Base-by-base conservation (phyloP, 2,888 invertebrate species). In the Callyntrura sp. region DNA sequence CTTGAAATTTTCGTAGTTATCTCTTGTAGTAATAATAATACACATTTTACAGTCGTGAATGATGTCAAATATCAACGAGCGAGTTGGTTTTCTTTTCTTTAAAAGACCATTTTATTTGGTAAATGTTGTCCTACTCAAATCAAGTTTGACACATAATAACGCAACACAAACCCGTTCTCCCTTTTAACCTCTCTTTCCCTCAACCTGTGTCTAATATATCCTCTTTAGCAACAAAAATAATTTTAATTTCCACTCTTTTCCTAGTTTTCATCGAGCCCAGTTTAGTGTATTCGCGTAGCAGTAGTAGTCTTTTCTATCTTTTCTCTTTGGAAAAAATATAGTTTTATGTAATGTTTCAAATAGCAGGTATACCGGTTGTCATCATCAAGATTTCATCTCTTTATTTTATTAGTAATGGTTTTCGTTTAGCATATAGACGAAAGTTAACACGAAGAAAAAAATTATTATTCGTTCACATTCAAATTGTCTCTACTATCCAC, bases 351-450 rank as follows among this genome's bases (percentile, higher is more conserved):
- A 20, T 43, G 11, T 88, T 73, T 83, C 23, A 65, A 68, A 45
- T 83, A 84, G 78, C 89, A 90, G 89, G 89, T 90, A 90, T 90
- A 90, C 89, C 89, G 81, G 89, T 90, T 90, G 76, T 85, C 89
- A 90, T 90, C 78, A 57, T 68, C 60, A 85, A 88, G 76, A 88
- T 43, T 60, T 83, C 60, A 76, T 55, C 43, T 35, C 6, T 48
- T 76, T 51, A 84, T 68, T 51, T 57, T 79, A 57, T 70, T 45
- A 43, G 3, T 11, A 11, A 35, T 35, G 6, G 2, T 35, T 35
- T 35, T 35, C 35, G 6, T 51, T 51, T 45, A 20, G 20, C 9
- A 70, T 70, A 70, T 70, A 70, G 70, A 70, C 5, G n/a, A 25
- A 25, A 28, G 11, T 23, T 25, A 2, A 17, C 17, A 28, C 23